These are phyloP conservation scores for Sebastes vulpes DNA, from an alignment of 2,797 vertebrate species.

Conservation along the genomic window DNA sequence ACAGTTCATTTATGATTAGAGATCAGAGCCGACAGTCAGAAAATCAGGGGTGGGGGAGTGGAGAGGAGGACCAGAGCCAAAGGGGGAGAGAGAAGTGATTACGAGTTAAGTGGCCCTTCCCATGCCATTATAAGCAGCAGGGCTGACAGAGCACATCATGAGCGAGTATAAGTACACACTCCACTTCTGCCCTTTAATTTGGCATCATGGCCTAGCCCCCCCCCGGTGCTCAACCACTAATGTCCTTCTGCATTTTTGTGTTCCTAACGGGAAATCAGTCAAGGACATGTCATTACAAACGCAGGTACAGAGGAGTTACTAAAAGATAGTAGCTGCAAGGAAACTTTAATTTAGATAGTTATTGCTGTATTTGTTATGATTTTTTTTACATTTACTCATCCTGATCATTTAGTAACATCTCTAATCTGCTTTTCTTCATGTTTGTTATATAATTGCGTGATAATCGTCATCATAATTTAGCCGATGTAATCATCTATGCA, in stretches of 20 bases:
- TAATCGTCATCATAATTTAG: conserved; percentile 10
- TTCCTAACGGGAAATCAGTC: conserved; percentile 55
- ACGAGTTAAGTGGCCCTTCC: conserved; percentile 85
- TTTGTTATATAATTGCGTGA: conserved; percentile 6
- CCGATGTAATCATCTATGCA: conserved; percentile 18
- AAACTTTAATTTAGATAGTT: neutral
- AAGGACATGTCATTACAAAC: conserved; percentile 43
- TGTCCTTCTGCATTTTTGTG: conserved; percentile 72
- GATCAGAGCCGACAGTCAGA: conserved; percentile 76
- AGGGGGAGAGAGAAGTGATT: conserved; percentile 80
- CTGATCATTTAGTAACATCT: neutral
- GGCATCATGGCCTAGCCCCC: conserved; percentile 58
- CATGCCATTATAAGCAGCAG: conserved; percentile 79
- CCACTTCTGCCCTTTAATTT: conserved; percentile 81
- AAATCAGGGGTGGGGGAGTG: conserved; percentile 60
- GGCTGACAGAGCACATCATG: conserved; percentile 77
- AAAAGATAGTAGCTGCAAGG: neutral
- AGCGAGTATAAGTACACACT: conserved; percentile 77
- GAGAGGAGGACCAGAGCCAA: conserved; percentile 69
- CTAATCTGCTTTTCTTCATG: neutral
- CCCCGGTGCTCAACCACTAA: conserved; percentile 67
- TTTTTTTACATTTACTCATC: neutral
- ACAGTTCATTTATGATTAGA: conserved; percentile 84
- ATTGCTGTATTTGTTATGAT: neutral
- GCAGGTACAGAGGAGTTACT: conserved; percentile 24